Conservation (phyloP, 2,797 vertebrate species). For the Holocentrus rufus region DNA sequence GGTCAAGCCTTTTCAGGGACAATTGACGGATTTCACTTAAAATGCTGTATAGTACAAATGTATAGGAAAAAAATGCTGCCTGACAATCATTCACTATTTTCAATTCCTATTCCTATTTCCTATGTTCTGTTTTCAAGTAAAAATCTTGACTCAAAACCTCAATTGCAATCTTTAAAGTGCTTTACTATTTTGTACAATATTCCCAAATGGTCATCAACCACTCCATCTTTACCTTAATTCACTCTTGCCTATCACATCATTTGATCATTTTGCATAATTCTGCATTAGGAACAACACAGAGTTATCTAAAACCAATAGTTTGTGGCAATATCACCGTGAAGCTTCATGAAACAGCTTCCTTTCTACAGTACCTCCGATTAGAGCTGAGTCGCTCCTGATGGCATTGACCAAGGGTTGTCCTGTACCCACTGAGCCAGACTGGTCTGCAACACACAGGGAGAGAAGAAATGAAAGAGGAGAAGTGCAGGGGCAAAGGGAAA, state of each 20-base stretch:
- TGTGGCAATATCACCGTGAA: background rate
- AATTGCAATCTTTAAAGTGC: too few species aligned
- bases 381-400: slow-evolving; percentile 88
- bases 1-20: slow-evolving; percentile 24
- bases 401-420: slow-evolving; percentile 87
- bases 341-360: background rate
- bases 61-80: background rate
- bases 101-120: too few species aligned
- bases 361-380: slow-evolving; percentile 90
- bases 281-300: background rate
- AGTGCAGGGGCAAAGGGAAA: background rate
- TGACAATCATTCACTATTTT: background rate
- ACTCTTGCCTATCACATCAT: background rate
- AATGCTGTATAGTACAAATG: background rate
- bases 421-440: slow-evolving; percentile 87
- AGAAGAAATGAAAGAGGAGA: slow-evolving; percentile 16
- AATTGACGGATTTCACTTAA: slow-evolving; percentile 8
- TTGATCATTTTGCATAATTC: background rate
- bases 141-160: too few species aligned
- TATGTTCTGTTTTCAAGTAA: too few species aligned
- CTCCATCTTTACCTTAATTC: background rate
- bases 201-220: too few species aligned
- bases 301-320: background rate
- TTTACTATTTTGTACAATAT: too few species aligned
- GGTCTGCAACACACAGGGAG: slow-evolving; percentile 81